Base-by-base conservation (phyloP, 1,140 invertebrate species). In the Carcinoscorpius rotundicauda region DNA sequence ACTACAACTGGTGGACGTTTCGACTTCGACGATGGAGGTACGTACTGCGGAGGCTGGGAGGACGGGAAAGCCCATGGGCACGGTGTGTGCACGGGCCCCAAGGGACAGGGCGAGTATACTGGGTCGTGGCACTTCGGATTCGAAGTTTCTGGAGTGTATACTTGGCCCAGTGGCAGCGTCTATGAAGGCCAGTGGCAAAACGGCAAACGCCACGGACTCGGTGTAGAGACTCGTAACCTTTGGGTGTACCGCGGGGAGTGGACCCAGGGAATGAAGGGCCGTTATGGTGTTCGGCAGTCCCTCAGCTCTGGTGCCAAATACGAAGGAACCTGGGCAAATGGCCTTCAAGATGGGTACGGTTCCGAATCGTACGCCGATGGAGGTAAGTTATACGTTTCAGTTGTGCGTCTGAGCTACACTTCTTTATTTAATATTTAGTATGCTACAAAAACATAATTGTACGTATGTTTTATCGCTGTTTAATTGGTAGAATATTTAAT, bases 171-270 rank as follows among this genome's bases (percentile, higher is more conserved):
- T 4, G 97, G 95, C 6, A 97, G 93, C 76, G 87, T 89, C 68
- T 99, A 91, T 81, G 92, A 96, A 76, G 97, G 97, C 57, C 93
- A 98, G 80, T 99, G 97, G 97, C 94, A 98, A 79, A 98, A 98
- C 77, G 97, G 97, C 61, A 97, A 98, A 79, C 83, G 97, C 57
- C 97, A 99, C 76, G 97, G 97, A 1, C 79, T 99, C 70, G 97
- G 97, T 51, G 90, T 98, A 72, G 97, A 99, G 77, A 89, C 88
- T 49, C 86, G 97, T 60, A 95, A 96, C 9, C 84, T 94, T 9
- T 99, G 96, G 93, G 81, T 97, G 62, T 99, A 99, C 79, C 84
- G 93, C 52, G 97, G 97, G 56, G 97, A 99, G 80, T 99, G 96
- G 96, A 97, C 95, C n/a, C 93, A 97, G 75, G 97, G 97, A 11